Evolutionary conservation across 2,113 vertebrate genomes (phyloP).

Genomic region (Centropus unirufus): DNA sequence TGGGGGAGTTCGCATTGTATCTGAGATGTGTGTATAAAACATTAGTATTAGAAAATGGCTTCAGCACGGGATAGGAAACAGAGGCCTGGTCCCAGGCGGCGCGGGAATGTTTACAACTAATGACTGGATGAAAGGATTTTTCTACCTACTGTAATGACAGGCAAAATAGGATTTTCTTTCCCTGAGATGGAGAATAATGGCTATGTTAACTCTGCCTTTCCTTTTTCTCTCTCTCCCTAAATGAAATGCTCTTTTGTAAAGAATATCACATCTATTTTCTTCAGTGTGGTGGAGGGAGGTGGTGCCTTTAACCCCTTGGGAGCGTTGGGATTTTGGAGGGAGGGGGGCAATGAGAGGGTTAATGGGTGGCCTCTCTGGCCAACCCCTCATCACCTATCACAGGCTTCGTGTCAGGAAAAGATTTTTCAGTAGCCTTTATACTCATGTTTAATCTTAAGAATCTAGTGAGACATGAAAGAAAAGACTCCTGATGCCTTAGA

Average conservation of each 20-base stretch:
- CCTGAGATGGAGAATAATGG: slow-evolving; percentile 82
- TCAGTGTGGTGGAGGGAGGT: slow-evolving; percentile 37
- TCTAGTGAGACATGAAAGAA: neutral
- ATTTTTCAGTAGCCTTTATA: neutral
- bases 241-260: slow-evolving; percentile 84
- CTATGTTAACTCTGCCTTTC: slow-evolving; percentile 77
- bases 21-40: slow-evolving; percentile 87
- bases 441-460: neutral
- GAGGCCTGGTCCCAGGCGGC: slow-evolving; percentile 81
- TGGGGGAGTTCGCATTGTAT: slow-evolving; percentile 81
- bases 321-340: neutral
- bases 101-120: slow-evolving; percentile 83
- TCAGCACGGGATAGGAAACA: slow-evolving; percentile 77
- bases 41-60: slow-evolving; percentile 87
- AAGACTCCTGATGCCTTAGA: neutral
- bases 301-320: slow-evolving; percentile 68
- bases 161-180: slow-evolving; percentile 82
- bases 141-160: slow-evolving; percentile 83
- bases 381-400: slow-evolving; percentile 8
- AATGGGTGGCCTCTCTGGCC: slow-evolving; percentile 23
- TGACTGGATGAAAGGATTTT: slow-evolving; percentile 84
- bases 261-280: slow-evolving; percentile 83
- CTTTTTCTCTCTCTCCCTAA: slow-evolving; percentile 72
- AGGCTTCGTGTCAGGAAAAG: neutral
- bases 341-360: neutral